Percentiles rank a stretch among this genome's conserved stretches.
Evolutionary conservation across 2,113 vertebrate genomes (phyloP).

Genomic region (Pagrus major): DNA sequence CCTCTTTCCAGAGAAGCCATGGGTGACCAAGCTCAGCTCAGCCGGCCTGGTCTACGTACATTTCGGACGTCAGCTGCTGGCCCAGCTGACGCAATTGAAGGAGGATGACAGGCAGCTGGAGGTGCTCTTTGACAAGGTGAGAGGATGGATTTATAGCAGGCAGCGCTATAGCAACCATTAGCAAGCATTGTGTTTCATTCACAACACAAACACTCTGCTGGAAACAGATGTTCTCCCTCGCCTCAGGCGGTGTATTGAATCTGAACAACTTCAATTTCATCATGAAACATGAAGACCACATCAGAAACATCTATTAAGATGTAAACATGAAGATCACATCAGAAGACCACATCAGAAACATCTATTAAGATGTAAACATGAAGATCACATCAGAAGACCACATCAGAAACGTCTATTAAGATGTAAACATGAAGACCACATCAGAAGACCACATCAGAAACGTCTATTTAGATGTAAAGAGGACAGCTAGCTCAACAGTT

Average conservation of each 20-base stretch:
- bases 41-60: constrained; percentile 93
- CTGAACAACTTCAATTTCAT: not conserved
- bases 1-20: constrained; percentile 89
- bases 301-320: too few species aligned
- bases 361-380: too few species aligned
- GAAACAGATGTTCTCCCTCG: constrained; percentile 20
- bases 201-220: constrained; percentile 5
- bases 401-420: too few species aligned
- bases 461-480: not conserved
- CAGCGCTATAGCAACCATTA: constrained; percentile 11
- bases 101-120: constrained; percentile 84
- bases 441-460: too few species aligned
- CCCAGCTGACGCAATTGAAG: constrained; percentile 83
- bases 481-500: not conserved
- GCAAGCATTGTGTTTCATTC: constrained; percentile 21
- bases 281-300: not conserved
- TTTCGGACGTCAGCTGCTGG: constrained; percentile 89
- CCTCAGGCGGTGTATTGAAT: not conserved
- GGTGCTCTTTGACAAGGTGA: constrained; percentile 91
- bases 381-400: too few species aligned
- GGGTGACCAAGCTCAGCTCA: constrained; percentile 96
- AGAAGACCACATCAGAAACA: too few species aligned
- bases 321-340: too few species aligned
- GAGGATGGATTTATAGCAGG: constrained; percentile 20
- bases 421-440: too few species aligned